phyloP scores from a whole-genome alignment of 2,113 vertebrate genomes.

The Carollia perspicillata region DNA sequence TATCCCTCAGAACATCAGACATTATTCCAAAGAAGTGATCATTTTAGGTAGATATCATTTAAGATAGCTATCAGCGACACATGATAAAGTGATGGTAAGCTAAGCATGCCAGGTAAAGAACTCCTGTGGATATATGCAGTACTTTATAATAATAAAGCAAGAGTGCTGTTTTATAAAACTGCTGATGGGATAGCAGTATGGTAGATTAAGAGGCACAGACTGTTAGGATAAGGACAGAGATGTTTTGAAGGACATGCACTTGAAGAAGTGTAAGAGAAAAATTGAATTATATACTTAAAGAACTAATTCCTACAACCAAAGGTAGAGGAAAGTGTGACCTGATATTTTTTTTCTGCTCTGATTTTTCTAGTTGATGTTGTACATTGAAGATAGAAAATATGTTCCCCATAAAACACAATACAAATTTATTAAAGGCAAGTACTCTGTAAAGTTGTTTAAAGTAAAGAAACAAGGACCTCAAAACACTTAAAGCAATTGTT shows the following conservation, averaged over 20 bases:
- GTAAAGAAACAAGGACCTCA: neutral
- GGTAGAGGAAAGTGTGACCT: neutral
- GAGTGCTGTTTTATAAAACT: neutral
- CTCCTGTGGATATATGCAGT: neutral
- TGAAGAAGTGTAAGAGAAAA: neutral
- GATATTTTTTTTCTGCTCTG: neutral
- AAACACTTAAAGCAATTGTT: neutral
- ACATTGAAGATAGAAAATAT: constrained; percentile 2
- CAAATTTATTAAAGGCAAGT: neutral
- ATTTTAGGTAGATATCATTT: neutral
- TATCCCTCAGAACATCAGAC: neutral
- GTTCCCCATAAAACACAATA: neutral
- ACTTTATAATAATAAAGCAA: neutral
- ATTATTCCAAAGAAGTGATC: neutral
- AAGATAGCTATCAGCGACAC: neutral
- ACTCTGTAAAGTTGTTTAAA: neutral
- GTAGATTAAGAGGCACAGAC: neutral
- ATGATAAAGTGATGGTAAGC: neutral
- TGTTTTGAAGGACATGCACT: neutral
- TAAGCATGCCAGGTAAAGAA: neutral
- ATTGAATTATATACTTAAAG: neutral
- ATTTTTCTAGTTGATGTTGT: constrained; percentile 34
- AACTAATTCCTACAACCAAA: neutral
- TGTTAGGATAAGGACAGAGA: neutral
- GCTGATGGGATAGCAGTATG: neutral